These are phyloP conservation scores for Gymnothorax reevesii DNA, from an alignment of 2,797 vertebrate genomes.

Conservation along the genomic window DNA sequence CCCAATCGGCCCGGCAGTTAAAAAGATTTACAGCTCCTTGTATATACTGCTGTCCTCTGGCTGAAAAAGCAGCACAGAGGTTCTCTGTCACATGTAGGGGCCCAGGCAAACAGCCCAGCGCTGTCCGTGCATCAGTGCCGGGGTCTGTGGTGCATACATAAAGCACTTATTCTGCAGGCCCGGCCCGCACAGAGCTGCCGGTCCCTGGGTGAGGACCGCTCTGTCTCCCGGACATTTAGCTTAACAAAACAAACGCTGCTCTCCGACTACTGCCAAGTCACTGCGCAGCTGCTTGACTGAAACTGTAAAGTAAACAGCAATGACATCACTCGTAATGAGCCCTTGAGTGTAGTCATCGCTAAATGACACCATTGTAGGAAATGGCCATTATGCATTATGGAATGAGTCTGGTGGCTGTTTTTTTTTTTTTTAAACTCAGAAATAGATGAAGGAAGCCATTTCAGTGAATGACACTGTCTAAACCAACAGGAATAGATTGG, in stretches of 20 bases:
- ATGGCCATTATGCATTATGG: background rate
- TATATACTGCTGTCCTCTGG: background rate
- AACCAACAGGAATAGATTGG: too few species aligned
- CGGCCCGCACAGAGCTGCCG: background rate
- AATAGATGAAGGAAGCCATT: background rate
- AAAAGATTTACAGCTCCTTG: background rate
- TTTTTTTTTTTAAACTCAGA: background rate
- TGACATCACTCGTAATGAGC: slow-evolving; percentile 1
- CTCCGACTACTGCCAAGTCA: background rate
- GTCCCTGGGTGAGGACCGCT: background rate
- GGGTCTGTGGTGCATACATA: background rate
- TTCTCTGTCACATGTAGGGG: background rate
- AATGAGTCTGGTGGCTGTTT: background rate
- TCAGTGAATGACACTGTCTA: background rate
- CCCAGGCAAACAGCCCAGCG: background rate
- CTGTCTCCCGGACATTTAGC: background rate
- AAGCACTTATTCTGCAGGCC: background rate
- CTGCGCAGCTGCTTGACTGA: background rate
- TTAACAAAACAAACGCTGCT: background rate
- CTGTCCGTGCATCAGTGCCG: background rate
- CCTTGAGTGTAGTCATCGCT: background rate
- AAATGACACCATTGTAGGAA: background rate
- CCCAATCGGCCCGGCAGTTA: background rate
- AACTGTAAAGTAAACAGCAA: background rate
- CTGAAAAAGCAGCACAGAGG: background rate